Evolutionary conservation across 1,140 invertebrate genomes (phyloP), one percentile per base, ranked within the genome.

Genomic region (Macrocentrus cingulum): DNA sequence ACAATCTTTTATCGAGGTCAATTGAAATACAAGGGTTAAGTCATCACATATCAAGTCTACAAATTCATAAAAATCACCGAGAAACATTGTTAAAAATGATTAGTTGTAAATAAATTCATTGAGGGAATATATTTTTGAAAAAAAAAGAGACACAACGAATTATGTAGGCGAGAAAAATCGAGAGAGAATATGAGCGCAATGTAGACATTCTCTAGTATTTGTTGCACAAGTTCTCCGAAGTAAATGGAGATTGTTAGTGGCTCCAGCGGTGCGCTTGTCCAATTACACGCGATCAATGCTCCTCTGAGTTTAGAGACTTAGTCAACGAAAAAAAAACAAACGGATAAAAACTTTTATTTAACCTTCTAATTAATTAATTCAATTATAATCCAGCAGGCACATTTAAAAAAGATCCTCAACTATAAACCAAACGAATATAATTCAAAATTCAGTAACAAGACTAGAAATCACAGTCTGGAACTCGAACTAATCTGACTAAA

Each of bases 201-300:
- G n/a, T n/a, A 25, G 22, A 49, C 20, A 49, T 25, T 20, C n/a
- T 25, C 15, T 29, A 25, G 39, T 55, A 37, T 39, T 25, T 18
- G 23, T 54, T 54, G 11, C 20, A 16, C 9, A 22, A 9, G 5
- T 56, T 56, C 25, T 15, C 9, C n/a, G 42, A 46, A 56, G 42
- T 46, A 46, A 56, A 56, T 18, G 42, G 41, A 46, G 53, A 56
- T 56, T 56, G 23, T 37, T 52, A 37, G 32, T 25, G 18, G 29
- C 18, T 39, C 48, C 34, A 51, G 15, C 37, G 15, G 37, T 18
- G 51, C 23, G 25, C 54, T 22, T 34, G 54, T 56, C 54, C 54
- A 56, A 56, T 56, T 56, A 56, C 54, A 37, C 18, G 54, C 32
- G 54, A 56, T 56, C 54, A 56, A 56, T 48, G 54, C 44, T 48